phyloP scores from a whole-genome alignment of 2,113 vertebrate species.

The Sorex araneus region DNA sequence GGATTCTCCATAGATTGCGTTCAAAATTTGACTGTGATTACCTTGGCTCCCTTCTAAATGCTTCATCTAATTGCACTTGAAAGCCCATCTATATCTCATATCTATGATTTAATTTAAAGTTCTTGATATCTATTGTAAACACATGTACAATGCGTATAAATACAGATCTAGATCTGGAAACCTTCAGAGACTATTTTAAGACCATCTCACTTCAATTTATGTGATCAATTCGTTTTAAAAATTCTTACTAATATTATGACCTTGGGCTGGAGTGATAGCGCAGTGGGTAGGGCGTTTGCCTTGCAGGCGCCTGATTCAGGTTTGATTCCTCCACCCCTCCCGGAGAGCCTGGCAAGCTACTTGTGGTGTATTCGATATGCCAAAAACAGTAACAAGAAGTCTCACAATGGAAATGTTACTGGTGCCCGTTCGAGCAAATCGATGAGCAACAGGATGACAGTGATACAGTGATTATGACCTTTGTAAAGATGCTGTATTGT shows the following conservation, averaged over 20 bases:
- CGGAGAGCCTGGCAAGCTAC: no score
- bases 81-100: constrained; percentile 3
- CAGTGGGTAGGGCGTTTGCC: no score
- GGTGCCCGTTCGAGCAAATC: no score
- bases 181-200: constrained; percentile 40
- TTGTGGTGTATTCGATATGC: no score
- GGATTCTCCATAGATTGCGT: constrained; percentile 58
- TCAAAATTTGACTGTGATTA: constrained; percentile 67
- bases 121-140: constrained; percentile 10
- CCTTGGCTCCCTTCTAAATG: constrained; percentile 61
- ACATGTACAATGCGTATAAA: background rate
- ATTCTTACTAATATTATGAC: constrained; percentile 13
- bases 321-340: no score
- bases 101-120: constrained; percentile 58
- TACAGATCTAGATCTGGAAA: background rate
- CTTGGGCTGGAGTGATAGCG: no score
- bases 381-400: no score
- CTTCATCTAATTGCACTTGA: constrained; percentile 61
- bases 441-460: no score
- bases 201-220: constrained; percentile 30
- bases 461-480: constrained; percentile 45
- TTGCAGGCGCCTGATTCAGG: no score
- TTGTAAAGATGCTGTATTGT: background rate
- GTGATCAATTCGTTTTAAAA: constrained; percentile 41
- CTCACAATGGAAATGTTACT: no score